Evolutionary conservation across 2,113 vertebrate genomes (phyloP).

Genomic region (Panthera tigris): DNA sequence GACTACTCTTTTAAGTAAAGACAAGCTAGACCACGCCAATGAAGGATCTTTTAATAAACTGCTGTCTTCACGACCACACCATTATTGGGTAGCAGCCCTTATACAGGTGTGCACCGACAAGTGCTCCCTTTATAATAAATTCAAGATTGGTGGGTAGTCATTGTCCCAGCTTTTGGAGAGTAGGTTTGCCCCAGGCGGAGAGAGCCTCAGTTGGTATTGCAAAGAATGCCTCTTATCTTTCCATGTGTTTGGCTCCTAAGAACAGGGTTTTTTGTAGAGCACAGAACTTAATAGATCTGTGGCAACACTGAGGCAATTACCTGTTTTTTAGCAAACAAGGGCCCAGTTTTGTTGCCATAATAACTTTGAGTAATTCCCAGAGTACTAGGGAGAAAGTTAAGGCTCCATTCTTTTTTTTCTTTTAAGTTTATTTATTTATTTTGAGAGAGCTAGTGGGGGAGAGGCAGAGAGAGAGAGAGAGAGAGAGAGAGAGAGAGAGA

Average conservation of each 20-base stretch:
- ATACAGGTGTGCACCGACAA: not conserved
- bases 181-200: not conserved
- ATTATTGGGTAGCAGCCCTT: not conserved
- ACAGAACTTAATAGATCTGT: not conserved
- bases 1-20: not conserved
- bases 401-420: not conserved
- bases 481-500: too few relatives aligned
- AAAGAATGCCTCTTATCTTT: conserved; percentile 3
- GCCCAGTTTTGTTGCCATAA: not conserved
- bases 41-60: not conserved
- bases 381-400: not conserved
- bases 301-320: not conserved
- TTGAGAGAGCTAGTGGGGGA: too few relatives aligned
- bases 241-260: not conserved
- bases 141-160: not conserved
- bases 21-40: not conserved
- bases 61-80: not conserved
- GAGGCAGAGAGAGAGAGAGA: too few relatives aligned
- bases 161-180: not conserved
- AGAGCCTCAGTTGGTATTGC: not conserved
- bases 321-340: conserved; percentile 29
- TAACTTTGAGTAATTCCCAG: not conserved
- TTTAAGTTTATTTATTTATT: too few relatives aligned
- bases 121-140: not conserved
- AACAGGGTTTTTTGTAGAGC: not conserved